Base-by-base conservation (phyloP, 2,797 vertebrate genomes). In the Rhynchonycteris naso region DNA sequence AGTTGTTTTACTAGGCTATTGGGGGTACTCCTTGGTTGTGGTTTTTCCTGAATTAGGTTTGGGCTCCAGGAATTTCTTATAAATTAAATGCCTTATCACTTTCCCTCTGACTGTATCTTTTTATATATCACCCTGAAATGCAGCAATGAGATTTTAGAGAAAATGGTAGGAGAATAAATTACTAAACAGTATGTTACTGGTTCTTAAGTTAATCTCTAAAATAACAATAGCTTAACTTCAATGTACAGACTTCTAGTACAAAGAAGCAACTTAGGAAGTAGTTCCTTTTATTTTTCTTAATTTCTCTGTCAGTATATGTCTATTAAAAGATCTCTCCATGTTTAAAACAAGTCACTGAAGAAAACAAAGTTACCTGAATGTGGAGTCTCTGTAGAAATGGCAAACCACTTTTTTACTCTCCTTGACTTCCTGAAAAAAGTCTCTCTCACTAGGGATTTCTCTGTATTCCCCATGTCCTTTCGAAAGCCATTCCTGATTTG, bases 391-490 rank as follows among this genome's bases (percentile, higher is more conserved):
- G 97, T 99, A 99, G 98, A 99, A 99, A 98, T 99, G 99, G 96
- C 99, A 99, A 98, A 99, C 99, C n/a, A 99, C 99, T 5, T 99
- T 99, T 98, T 99, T 99, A 98, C 98, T 99, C 30, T 99, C 99
- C 97, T 99, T 99, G 85, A 99, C 99, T 98, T 99, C 99, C 18
- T 98, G 96, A 95, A 99, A 99, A 97, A 99, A 99, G 78, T 99
- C 99, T 98, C 98, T 99, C 97, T 99, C 99, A 33, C 99, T 99
- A 88, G 99, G 97, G 85, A 99, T 98, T 98, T 99, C 99, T 98
- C 98, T 98, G 93, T 99, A 99, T 97, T 99, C 99, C 47, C 99
- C 99, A 28, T 99, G 99, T 85, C 99, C 99, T 99, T 99, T 99
- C 69, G 99, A 99, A 96, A 99, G 97, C 99, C 99, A 99, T 95